Evolutionary conservation across 2,797 vertebrate species (phyloP), one percentile per base, ranked within the genome.

Genomic region (Brachymystax lenok): DNA sequence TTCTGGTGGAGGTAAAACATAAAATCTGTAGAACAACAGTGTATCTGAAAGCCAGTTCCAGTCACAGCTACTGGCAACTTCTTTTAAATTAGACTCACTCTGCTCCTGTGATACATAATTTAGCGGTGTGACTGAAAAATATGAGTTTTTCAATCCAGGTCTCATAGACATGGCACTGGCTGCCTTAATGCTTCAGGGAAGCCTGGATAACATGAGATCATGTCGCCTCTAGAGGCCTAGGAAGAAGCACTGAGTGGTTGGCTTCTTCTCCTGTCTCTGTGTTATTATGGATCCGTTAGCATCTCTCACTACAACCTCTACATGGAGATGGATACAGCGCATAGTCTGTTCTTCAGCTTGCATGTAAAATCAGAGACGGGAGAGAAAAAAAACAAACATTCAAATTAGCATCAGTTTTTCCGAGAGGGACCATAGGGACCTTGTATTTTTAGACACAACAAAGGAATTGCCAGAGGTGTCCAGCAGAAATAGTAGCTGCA

Each of bases 161-260:
- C 83, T 90, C 84, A 82, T 81, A 87, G 88, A 90, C 86, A 87
- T 86, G 84, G 88, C 87, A 86, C 83, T 85, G 83, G 79, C 86
- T 82, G 83, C 78, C 86, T 90, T 86, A 81, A 89, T 88, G 90
- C 90, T 92, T 85, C 14, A 87, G 89, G 86, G 79, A 90, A 90
- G 88, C 91, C 90, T 77, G 86, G 86, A 91, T 88, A 92, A 93
- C 92, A 92, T 89, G 85, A 92, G 89, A 92, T 93, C 91, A 92
- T 91, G 87, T 82, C 81, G 79, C 80, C 90, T 90, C 90, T 83
- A 61, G 90, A 92, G 90, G 85, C 63, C 21, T 30, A 7, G 21
- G 71, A 68, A 75, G 77, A 81, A 85, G 67, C 82, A 77, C 73
- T 56, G 82, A 75, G 83, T 83, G 85, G 80, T 84, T 86, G 77